Percentiles rank a stretch among this genome's conserved stretches.
Conservation (phyloP, 2,888 invertebrate species). For the Calephelis perditalis region DNA sequence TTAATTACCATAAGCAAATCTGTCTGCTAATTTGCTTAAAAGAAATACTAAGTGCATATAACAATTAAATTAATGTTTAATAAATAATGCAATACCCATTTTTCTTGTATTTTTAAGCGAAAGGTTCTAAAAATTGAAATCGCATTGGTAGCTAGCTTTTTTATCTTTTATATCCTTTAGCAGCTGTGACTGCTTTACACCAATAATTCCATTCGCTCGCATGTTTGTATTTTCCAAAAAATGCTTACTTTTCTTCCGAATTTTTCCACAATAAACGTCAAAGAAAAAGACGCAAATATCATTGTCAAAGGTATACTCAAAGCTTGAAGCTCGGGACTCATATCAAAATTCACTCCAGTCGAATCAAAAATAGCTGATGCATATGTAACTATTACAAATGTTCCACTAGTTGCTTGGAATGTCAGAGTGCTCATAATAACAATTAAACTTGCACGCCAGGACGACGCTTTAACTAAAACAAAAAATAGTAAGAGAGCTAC, state of each 20-base stretch:
- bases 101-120: too few relatives aligned
- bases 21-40: too few relatives aligned
- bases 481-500: background rate
- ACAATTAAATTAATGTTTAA: too few relatives aligned
- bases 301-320: constrained; percentile 1
- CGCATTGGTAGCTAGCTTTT: too few relatives aligned
- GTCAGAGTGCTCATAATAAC: background rate
- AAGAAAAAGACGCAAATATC: constrained; percentile 4
- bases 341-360: background rate
- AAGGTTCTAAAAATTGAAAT: too few relatives aligned
- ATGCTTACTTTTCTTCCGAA: constrained; percentile 10
- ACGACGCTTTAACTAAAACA: constrained; percentile 16
- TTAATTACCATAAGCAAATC: too few relatives aligned
- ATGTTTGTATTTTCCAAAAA: background rate
- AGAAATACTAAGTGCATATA: too few relatives aligned
- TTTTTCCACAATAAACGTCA: constrained; percentile 1
- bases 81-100: too few relatives aligned
- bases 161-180: too few relatives aligned
- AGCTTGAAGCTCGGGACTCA: constrained; percentile 8
- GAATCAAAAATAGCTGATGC: background rate
- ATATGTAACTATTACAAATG: constrained; percentile 5
- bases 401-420: constrained; percentile 2
- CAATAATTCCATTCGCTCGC: too few relatives aligned
- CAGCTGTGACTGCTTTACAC: too few relatives aligned
- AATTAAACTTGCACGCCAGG: constrained; percentile 19